phyloP scores from a whole-genome alignment of 1,140 invertebrate genomes.

The Philopotamus ludificatus region DNA sequence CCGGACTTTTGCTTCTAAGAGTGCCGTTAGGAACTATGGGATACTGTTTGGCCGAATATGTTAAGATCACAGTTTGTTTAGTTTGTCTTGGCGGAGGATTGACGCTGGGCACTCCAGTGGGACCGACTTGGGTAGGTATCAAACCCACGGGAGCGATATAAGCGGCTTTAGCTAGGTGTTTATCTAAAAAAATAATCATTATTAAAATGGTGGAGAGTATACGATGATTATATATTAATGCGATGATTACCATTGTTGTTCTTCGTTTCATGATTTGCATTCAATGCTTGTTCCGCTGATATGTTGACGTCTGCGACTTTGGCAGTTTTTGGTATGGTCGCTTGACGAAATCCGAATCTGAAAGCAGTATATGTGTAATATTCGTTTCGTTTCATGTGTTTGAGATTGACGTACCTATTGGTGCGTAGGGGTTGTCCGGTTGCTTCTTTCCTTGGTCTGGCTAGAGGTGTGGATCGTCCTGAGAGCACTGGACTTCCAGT shows the following conservation, averaged over 20 bases:
- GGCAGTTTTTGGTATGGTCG: constrained; percentile 50
- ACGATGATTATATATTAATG: neutral
- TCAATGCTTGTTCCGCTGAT: constrained; percentile 51
- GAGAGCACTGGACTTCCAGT: constrained; percentile 49
- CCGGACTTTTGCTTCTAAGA: constrained; percentile 38
- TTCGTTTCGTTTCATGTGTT: too few relatives aligned
- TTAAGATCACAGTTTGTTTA: constrained; percentile 54
- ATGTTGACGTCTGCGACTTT: constrained; percentile 53
- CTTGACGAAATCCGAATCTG: constrained; percentile 58
- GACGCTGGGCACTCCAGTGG: constrained; percentile 45
- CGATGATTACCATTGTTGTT: constrained; percentile 37
- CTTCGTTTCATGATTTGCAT: constrained; percentile 47
- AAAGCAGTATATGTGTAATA: constrained; percentile 5
- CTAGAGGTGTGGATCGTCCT: constrained; percentile 54
- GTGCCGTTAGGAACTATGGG: constrained; percentile 18
- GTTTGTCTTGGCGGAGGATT: constrained; percentile 47
- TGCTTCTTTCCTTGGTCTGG: constrained; percentile 52
- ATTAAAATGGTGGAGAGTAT: neutral
- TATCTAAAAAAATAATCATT: constrained; percentile 27
- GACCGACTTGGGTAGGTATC: constrained; percentile 34
- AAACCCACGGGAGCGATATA: constrained; percentile 20
- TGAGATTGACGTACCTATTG: too few relatives aligned
- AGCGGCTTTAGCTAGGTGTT: constrained; percentile 15
- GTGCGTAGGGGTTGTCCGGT: constrained; percentile 51
- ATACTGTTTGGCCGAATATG: constrained; percentile 52